Conservation (phyloP, 2,888 invertebrate genomes). For the Gerris lacustris region DNA sequence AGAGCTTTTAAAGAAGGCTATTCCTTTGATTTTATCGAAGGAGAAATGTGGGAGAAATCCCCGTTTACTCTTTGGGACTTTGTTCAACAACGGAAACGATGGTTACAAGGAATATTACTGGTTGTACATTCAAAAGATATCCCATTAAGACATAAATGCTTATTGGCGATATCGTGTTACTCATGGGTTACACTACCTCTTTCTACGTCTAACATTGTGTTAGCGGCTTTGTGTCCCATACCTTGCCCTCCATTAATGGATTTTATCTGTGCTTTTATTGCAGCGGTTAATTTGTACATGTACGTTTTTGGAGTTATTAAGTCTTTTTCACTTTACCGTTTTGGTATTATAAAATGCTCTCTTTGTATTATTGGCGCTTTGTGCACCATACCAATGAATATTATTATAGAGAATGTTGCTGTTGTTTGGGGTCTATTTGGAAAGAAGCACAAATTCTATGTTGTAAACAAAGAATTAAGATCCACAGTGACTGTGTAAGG, state of each 20-base stretch:
- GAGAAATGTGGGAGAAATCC: constrained; percentile 98
- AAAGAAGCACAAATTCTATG: constrained; percentile 92
- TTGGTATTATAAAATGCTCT: constrained; percentile 64
- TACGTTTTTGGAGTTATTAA: constrained; percentile 95
- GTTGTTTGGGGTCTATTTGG: constrained; percentile 89
- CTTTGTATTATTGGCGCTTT: constrained; percentile 75
- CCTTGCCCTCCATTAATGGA: constrained; percentile 73
- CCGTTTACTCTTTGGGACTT: constrained; percentile 92
- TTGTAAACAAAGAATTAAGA: constrained; percentile 72
- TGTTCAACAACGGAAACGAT: constrained; percentile 88
- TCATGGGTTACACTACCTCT: constrained; percentile 93
- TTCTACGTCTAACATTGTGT: constrained; percentile 74
- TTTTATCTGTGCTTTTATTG: constrained; percentile 78
- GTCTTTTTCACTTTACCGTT: constrained; percentile 80
- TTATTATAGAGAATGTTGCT: constrained; percentile 87
- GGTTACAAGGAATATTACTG: constrained; percentile 83
- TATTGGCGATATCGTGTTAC: constrained; percentile 79
- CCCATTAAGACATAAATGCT: constrained; percentile 62
- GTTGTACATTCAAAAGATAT: constrained; percentile 79
- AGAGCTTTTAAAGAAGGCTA: constrained; percentile 82
- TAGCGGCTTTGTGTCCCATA: constrained; percentile 76
- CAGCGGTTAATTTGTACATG: constrained; percentile 92
- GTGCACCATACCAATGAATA: constrained; percentile 83
- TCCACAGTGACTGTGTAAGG: not conserved
- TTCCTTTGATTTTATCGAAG: constrained; percentile 88